These are phyloP conservation scores for Promerops cafer DNA, from an alignment of 2,113 vertebrate species.

Conservation along the genomic window DNA sequence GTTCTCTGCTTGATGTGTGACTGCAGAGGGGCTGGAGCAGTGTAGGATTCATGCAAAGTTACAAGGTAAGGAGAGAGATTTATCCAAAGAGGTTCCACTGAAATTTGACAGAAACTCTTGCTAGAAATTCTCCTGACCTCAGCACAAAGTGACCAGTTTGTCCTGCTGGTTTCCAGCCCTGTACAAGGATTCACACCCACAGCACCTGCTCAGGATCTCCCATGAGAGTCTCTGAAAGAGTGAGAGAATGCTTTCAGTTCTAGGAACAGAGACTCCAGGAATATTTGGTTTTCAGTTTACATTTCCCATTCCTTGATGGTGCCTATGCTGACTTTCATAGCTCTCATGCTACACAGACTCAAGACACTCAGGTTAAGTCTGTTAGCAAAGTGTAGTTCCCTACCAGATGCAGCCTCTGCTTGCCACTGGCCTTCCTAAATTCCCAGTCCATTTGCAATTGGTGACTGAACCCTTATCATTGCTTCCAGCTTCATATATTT, in stretches of 20 bases:
- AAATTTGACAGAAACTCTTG: background rate
- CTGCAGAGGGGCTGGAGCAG: background rate
- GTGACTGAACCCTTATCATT: background rate
- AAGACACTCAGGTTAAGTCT: background rate
- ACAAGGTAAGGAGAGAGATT: background rate
- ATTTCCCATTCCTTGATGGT: background rate
- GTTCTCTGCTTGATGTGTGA: accelerated
- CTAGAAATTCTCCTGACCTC: background rate
- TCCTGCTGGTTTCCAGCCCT: background rate
- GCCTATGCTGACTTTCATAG: background rate
- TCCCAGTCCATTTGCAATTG: background rate
- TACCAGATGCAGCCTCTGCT: background rate
- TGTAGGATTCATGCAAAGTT: background rate
- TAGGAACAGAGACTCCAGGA: background rate
- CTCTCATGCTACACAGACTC: background rate
- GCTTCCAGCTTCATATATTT: background rate
- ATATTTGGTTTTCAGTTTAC: background rate
- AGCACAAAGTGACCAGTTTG: background rate
- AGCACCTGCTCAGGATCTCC: background rate
- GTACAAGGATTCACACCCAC: background rate
- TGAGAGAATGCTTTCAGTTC: background rate
- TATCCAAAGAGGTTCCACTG: background rate
- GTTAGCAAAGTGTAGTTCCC: background rate
- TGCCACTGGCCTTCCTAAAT: background rate
- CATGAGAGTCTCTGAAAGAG: background rate